Evolutionary conservation across 2,113 vertebrate genomes (phyloP).

Genomic region (Helogale parvula): DNA sequence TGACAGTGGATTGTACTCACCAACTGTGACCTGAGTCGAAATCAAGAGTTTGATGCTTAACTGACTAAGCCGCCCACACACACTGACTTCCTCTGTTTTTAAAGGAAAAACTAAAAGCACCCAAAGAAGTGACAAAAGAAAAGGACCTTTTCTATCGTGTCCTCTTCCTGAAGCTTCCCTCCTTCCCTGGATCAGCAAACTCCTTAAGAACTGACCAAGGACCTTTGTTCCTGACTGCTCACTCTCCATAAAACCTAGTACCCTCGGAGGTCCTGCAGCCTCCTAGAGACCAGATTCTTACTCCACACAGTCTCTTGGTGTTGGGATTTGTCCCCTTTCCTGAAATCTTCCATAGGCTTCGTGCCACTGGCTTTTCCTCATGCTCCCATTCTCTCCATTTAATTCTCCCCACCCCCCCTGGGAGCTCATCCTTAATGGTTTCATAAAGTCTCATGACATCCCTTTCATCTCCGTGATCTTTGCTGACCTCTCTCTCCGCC

Average conservation of each 20-base stretch:
- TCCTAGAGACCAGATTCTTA: not conserved
- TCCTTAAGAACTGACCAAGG: not conserved
- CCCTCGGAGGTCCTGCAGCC: not conserved
- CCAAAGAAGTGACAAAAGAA: not conserved
- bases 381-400: not conserved
- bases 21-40: no score
- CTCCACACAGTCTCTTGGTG: not conserved
- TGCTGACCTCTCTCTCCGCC: not conserved
- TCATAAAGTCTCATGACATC: not conserved
- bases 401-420: no score
- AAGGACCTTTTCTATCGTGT: not conserved
- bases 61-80: no score
- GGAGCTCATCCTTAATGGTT: not conserved
- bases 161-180: not conserved
- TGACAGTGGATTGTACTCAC: no score
- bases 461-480: not conserved
- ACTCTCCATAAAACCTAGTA: not conserved
- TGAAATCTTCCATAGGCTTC: not conserved
- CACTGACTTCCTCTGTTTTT: not conserved
- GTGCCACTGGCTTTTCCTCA: not conserved
- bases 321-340: not conserved
- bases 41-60: no score
- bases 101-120: not conserved
- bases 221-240: not conserved
- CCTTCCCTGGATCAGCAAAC: not conserved